Evolutionary conservation across 2,113 vertebrate genomes (phyloP).

Genomic region (Mastomys natalensis): DNA sequence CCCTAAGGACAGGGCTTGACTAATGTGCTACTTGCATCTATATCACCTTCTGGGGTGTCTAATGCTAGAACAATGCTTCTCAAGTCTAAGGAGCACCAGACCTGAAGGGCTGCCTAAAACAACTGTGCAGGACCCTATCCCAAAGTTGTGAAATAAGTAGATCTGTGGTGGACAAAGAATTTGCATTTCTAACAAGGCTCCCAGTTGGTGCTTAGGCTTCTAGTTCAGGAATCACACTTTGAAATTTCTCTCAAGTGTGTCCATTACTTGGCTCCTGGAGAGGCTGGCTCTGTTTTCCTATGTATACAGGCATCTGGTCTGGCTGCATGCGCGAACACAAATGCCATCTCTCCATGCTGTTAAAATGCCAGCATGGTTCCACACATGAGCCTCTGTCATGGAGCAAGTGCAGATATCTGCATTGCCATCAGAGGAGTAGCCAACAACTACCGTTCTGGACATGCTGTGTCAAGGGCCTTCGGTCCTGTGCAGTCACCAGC

Average conservation of each 20-base stretch:
- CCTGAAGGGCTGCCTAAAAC: neutral
- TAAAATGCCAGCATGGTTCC: neutral
- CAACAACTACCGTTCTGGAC: neutral
- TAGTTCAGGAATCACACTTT: slow-evolving; percentile 23
- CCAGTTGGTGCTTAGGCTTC: neutral
- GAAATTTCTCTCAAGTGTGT: slow-evolving; percentile 58
- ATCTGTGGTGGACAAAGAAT: neutral
- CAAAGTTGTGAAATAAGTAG: neutral
- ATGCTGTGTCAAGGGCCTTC: neutral
- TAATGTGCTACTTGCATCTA: neutral
- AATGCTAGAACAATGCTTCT: neutral
- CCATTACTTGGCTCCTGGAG: slow-evolving; percentile 33
- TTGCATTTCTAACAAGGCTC: slow-evolving; percentile 51
- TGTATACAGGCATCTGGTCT: slow-evolving; percentile 53
- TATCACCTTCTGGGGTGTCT: neutral
- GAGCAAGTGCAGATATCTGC: neutral
- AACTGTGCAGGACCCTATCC: neutral
- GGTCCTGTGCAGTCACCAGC: neutral
- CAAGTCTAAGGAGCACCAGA: neutral
- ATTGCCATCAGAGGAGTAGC: neutral
- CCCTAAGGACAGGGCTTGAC: neutral
- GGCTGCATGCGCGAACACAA: slow-evolving; percentile 20
- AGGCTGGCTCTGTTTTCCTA: slow-evolving; percentile 26
- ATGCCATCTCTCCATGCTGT: neutral
- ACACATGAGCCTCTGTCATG: neutral